Base-by-base conservation (phyloP, 2,888 invertebrate genomes). In the Scaptomyza polygonia region DNA sequence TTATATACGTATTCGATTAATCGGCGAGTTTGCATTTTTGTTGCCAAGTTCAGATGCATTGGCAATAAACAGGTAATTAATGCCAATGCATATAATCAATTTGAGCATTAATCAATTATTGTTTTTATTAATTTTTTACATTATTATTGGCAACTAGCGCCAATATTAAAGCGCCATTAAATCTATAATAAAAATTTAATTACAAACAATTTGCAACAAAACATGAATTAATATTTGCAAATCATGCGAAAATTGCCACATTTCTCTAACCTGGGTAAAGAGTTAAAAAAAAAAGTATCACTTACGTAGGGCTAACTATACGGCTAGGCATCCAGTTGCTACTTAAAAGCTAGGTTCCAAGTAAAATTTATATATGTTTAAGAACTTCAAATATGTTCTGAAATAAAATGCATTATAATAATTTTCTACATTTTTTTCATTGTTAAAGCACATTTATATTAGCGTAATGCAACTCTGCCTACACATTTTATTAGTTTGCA, bases 71-170 rank as follows among this genome's bases (percentile, higher is more conserved):
- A 42, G 42, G 44, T 63, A 76, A 67, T 73, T 74, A 62, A 62
- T 56, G 47, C 42, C 32, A 66, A 76, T 75, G 53, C 42, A 66
- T 71, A 58, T 54, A 66, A 68, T 77, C 67, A 78, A 78, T 74
- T 71, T 43, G 43, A 51, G 54, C 63, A 73, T 83, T 62, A 66
- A 77, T 79, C 73, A 85, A 73, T 77, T 52, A 86, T 79, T 83
- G 66, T 71, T 68, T 65, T 49, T 25, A 68, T 61, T 67, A 54
- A 57, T 48, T 21, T 63, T 64, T 43, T 53, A 44, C 36, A n/a
- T 51, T 34, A 56, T 66, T 61, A 56, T 25, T 40, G n/a, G 12
- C 12, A 21, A 18, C 8, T 0, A 21, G 5, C 25, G 36, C 42
- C 3, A 44, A 47, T 62, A 44, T 63, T 55, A n/a, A 65, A 67